phyloP scores from a whole-genome alignment of 2,797 vertebrate species.

The Forpus xanthops region DNA sequence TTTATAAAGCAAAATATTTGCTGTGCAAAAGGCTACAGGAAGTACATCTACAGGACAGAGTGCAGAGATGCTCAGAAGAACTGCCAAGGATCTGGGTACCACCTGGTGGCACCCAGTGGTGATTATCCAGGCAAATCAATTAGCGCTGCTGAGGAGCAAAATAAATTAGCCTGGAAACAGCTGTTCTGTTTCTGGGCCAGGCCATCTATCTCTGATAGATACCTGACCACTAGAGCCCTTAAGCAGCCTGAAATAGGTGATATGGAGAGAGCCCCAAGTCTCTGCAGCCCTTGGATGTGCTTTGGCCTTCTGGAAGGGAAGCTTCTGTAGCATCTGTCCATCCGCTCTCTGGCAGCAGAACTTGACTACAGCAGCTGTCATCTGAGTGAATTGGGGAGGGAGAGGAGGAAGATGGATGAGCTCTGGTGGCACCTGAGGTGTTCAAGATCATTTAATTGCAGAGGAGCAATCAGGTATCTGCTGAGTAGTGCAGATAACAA shows the following conservation, averaged over 20 bases:
- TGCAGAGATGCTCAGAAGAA: background rate
- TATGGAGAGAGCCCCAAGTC: background rate
- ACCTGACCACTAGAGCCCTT: background rate
- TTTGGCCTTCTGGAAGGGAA: background rate
- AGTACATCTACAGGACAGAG: background rate
- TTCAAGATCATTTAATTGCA: background rate
- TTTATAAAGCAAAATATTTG: background rate
- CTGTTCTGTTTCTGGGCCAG: background rate
- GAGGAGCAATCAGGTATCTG: background rate
- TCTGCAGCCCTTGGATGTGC: background rate
- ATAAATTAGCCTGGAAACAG: background rate
- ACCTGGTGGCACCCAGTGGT: background rate
- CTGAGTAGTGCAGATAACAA: background rate
- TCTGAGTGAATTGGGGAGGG: background rate
- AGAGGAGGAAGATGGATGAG: background rate
- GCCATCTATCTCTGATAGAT: background rate
- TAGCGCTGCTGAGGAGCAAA: background rate
- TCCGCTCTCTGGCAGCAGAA: background rate
- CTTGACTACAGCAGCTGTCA: background rate
- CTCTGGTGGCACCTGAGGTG: background rate
- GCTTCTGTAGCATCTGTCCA: rapidly evolving
- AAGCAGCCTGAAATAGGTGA: background rate
- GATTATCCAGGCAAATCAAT: background rate
- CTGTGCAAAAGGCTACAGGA: background rate
- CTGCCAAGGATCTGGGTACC: background rate